These are phyloP conservation scores for Belonocnema kinseyi DNA, from an alignment of 1,140 invertebrate species.

Conservation along the genomic window DNA sequence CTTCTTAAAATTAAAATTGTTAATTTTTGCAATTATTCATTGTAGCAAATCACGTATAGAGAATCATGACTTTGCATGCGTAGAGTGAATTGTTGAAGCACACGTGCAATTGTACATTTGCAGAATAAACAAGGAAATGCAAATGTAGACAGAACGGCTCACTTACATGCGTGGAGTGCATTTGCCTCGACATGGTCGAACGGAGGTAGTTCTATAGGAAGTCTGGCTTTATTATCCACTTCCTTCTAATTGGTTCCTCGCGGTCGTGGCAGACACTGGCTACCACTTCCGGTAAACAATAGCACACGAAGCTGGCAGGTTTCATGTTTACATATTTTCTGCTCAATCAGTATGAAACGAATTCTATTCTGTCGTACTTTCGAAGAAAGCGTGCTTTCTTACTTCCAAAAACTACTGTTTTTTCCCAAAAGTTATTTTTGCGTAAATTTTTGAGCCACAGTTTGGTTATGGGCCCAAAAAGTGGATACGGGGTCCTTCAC, in stretches of 20 bases:
- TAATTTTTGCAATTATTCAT: no score
- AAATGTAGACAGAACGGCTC: background rate
- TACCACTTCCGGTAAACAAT: conserved; percentile 16
- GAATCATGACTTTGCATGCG: background rate
- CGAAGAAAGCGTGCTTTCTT: no score
- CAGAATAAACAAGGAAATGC: background rate
- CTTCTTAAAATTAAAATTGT: no score
- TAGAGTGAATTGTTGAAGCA: background rate
- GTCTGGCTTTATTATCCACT: conserved; percentile 23
- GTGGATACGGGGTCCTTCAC: no score
- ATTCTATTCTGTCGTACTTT: no score
- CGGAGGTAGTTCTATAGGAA: conserved; percentile 1
- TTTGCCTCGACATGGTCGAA: conserved; percentile 3
- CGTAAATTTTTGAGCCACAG: no score
- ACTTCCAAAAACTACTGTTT: no score
- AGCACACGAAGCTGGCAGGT: background rate
- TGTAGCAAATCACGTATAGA: no score
- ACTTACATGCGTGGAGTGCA: conserved; percentile 20
- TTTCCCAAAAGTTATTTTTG: no score
- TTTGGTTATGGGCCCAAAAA: no score
- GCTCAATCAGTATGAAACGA: no score
- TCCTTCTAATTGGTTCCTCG: conserved; percentile 28
- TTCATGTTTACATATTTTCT: background rate
- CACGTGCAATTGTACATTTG: background rate
- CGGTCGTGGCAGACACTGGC: conserved; percentile 7